Evolutionary conservation across 2,113 vertebrate species (phyloP).

Genomic region (Sphaerodactylus townsendi): DNA sequence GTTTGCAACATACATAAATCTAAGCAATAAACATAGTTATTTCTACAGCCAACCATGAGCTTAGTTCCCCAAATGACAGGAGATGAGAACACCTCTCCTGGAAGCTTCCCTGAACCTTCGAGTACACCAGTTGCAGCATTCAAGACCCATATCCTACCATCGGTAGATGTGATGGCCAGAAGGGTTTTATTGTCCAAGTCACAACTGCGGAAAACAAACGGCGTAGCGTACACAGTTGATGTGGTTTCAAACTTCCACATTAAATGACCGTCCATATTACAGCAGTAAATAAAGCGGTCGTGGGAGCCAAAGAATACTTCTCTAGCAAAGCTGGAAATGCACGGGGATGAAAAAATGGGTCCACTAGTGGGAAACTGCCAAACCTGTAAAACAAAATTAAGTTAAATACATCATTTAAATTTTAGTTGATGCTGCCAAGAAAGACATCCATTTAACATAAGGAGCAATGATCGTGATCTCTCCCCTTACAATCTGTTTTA

Average conservation of each 20-base stretch:
- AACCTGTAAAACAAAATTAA: constrained; percentile 71
- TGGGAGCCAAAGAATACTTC: constrained; percentile 91
- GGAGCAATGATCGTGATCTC: not conserved
- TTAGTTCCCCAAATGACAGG: constrained; percentile 80
- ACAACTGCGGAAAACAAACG: constrained; percentile 79
- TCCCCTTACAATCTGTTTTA: not conserved
- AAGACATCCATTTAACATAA: not conserved
- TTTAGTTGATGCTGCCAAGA: constrained; percentile 2
- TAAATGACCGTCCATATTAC: constrained; percentile 79
- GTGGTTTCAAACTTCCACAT: constrained; percentile 87
- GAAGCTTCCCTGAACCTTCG: constrained; percentile 72
- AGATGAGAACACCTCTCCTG: constrained; percentile 93
- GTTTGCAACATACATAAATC: constrained; percentile 61
- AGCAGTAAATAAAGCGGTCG: constrained; percentile 85
- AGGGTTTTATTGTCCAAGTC: constrained; percentile 62
- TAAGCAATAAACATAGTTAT: constrained; percentile 92
- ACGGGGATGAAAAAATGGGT: constrained; percentile 92
- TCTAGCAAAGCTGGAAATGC: constrained; percentile 72
- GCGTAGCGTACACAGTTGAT: constrained; percentile 86
- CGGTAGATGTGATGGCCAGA: constrained; percentile 86
- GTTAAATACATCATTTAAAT: constrained; percentile 8
- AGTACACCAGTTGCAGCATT: constrained; percentile 76
- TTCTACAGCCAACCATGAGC: constrained; percentile 90
- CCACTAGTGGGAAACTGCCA: constrained; percentile 86
- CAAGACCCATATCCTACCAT: constrained; percentile 89